A percentile compares a stretch with the other conserved stretches of the same genome.
These are phyloP conservation scores for Phylloscopus collybita DNA, from an alignment of 2,797 vertebrate genomes.

Conservation along the genomic window DNA sequence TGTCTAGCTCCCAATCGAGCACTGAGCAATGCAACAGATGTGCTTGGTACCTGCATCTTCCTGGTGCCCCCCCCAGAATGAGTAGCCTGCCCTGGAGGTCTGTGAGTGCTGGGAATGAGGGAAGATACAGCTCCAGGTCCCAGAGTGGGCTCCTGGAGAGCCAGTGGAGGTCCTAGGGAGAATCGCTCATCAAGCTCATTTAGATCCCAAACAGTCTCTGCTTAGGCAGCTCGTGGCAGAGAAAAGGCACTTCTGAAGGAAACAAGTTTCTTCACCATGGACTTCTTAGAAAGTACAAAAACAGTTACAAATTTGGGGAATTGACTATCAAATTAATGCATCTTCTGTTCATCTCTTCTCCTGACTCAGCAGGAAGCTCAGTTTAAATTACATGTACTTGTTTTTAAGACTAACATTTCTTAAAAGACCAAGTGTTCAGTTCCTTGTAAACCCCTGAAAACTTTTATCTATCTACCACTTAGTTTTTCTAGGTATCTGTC, in stretches of 20 bases:
- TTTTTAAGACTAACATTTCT: background rate
- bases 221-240: background rate
- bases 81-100: background rate
- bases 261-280: background rate
- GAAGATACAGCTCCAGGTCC: background rate
- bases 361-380: background rate
- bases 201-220: background rate
- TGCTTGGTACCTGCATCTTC: background rate
- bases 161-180: background rate
- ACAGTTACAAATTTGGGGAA: background rate
- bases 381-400: background rate
- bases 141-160: background rate
- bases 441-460: background rate
- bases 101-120: background rate
- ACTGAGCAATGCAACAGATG: fast-evolving
- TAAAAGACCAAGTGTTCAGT: background rate
- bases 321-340: background rate
- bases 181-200: background rate
- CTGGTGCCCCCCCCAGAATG: fast-evolving
- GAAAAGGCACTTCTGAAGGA: background rate
- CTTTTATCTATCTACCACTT: background rate
- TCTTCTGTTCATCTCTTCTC: background rate
- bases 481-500: background rate
- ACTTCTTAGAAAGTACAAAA: background rate
- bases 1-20: background rate